phyloP scores from a whole-genome alignment of 2,113 vertebrate species.

The Tachuris rubrigastra region DNA sequence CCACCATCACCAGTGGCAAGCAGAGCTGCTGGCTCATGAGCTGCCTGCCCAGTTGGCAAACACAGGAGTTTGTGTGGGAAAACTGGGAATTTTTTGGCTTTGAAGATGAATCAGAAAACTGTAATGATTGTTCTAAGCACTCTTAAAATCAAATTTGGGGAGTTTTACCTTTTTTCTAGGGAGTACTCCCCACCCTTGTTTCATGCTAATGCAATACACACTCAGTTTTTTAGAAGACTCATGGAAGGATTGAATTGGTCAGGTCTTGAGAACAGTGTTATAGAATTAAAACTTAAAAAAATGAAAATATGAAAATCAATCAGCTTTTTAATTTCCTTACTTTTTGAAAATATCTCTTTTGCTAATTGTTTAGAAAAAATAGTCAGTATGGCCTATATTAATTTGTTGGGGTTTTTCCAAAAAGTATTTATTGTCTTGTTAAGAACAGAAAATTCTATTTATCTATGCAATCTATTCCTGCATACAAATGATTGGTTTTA shows the following conservation, averaged over 20 bases:
- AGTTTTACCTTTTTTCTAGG: neutral
- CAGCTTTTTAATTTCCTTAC: neutral
- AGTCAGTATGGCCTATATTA: neutral
- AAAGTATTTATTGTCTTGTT: neutral
- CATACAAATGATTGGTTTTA: neutral
- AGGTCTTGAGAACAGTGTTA: neutral
- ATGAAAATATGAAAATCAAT: neutral
- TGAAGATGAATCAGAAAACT: neutral
- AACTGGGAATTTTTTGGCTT: neutral
- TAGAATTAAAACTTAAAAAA: neutral
- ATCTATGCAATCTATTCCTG: neutral
- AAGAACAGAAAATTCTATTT: neutral
- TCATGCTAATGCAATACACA: neutral
- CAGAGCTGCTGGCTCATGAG: neutral
- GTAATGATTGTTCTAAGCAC: neutral
- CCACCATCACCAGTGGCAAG: rapidly evolving
- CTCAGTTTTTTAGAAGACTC: neutral
- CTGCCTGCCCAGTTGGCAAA: neutral
- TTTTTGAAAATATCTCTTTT: neutral
- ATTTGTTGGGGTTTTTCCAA: neutral
- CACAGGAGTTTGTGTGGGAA: rapidly evolving
- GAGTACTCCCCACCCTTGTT: neutral
- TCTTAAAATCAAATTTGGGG: neutral
- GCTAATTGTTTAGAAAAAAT: neutral
- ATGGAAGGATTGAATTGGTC: neutral